A percentile compares a stretch with the other conserved stretches of the same genome.
These are phyloP conservation scores for Spodoptera littoralis DNA, from an alignment of 2,888 invertebrate genomes.

Conservation along the genomic window DNA sequence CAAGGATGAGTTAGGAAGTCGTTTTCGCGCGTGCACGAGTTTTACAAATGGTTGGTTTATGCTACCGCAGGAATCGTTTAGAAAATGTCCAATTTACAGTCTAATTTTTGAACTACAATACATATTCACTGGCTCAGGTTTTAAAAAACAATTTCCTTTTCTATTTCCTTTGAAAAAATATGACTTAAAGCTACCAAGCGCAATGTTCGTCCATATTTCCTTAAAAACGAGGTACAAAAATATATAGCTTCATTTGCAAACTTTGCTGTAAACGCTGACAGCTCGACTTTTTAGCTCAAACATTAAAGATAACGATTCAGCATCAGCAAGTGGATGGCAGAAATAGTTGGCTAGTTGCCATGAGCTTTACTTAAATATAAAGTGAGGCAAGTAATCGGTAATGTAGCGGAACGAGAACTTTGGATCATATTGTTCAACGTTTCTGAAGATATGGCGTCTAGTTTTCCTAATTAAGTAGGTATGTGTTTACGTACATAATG, in stretches of 20 bases:
- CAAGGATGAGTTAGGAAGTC: conserved; percentile 9
- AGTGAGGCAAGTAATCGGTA: conserved; percentile 40
- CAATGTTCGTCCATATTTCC: conserved; percentile 1
- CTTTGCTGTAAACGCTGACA: conserved; percentile 14
- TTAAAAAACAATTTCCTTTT: too few species aligned
- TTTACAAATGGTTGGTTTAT: conserved; percentile 11
- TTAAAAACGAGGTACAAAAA: neutral
- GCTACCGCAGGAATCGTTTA: neutral
- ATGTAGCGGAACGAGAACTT: conserved; percentile 29
- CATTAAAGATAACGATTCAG: conserved; percentile 40
- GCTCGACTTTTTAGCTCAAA: conserved; percentile 33
- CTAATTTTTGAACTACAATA: neutral
- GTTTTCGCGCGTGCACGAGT: conserved; percentile 10
- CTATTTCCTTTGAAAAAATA: too few species aligned
- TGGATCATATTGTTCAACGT: conserved; percentile 27
- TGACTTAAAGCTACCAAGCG: neutral
- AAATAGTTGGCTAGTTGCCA: conserved; percentile 53
- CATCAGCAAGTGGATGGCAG: conserved; percentile 34
- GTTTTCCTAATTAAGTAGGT: neutral
- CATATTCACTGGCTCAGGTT: too few species aligned
- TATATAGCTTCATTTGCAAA: conserved; percentile 12
- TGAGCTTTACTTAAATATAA: conserved; percentile 36
- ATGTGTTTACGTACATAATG: neutral
- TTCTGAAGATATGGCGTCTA: conserved; percentile 11
- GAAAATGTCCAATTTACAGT: neutral